Evolutionary conservation across 2,113 vertebrate genomes (phyloP), one percentile per base, ranked within the genome.

Genomic region (Albula glossodonta): DNA sequence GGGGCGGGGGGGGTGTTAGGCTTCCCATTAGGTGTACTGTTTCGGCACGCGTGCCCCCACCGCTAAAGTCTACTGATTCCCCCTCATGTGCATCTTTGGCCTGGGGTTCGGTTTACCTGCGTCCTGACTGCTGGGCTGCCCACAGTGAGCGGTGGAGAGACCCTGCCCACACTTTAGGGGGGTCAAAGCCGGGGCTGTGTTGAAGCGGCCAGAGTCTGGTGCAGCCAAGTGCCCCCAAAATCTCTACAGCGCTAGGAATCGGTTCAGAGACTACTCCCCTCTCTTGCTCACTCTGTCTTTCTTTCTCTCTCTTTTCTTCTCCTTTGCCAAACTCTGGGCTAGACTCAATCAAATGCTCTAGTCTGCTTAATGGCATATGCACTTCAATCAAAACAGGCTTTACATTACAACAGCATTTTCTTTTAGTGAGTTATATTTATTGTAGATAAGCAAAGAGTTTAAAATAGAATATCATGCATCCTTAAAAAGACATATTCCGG

Each of bases 11-110:
- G 86, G 3, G 4, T 15, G 31, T 41, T 41, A 41, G 31, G 31
- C 31, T 22, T 87, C 86, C 78, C 87, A 85, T 87, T 90, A 3
- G 77, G 87, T 70, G 78, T 5, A 31, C 80, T 82, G 77, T 25
- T 41, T 86, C 86, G 31, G 17, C 74, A 88, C 84, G 86, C n/a
- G 25, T 79, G 50, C 81, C 88, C 60, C 86, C 56, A 84, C 90
- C 90, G 91, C 85, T 92, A 92, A 93, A 92, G 31, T 89, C 93
- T 91, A 86, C 86, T 15, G 92, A 93, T 94, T 92, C 92, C 90
- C 87, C 90, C 87, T 66, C 2, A 74, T 63, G 88, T 87, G 81
- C 5, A 88, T 88, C 90, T 53, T 9, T 49, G 83, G 87, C 78
- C 84, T 88, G 13, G 41, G 81, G 31, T 74, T 48, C 19, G 81